A percentile compares a stretch with the other conserved stretches of the same genome.
These are phyloP conservation scores for Denticeps clupeoides DNA, from an alignment of 2,797 vertebrate species.

Conservation along the genomic window DNA sequence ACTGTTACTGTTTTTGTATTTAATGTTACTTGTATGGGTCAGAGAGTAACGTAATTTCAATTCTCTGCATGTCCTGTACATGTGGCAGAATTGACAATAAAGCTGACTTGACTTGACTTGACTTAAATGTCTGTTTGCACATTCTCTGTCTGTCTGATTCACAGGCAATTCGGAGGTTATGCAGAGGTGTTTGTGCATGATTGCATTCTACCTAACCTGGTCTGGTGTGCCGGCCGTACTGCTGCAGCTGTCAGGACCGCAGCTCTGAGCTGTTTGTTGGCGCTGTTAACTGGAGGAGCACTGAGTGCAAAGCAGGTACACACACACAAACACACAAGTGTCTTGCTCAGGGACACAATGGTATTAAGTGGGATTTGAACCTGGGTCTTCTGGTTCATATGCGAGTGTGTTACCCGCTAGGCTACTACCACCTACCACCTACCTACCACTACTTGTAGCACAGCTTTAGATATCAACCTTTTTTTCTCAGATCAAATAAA, in stretches of 20 bases:
- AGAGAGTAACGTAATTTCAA: no score
- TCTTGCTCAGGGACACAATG: no score
- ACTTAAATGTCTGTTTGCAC: no score
- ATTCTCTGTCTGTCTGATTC: background rate
- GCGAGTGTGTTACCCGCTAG: no score
- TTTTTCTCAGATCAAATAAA: background rate
- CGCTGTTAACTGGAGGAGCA: conserved; percentile 64
- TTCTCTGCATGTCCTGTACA: no score
- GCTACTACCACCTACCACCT: background rate
- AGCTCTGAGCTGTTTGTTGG: conserved; percentile 80
- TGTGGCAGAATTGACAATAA: no score
- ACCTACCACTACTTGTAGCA: background rate
- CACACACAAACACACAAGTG: background rate
- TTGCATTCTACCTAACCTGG: conserved; percentile 78
- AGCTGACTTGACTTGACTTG: no score
- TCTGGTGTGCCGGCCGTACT: conserved; percentile 79
- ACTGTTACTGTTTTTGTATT: no score
- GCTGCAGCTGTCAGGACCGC: conserved; percentile 79
- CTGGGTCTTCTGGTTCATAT: no score
- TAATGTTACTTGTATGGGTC: no score
- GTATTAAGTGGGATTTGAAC: no score
- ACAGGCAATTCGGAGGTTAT: conserved; percentile 65
- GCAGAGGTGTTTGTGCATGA: conserved; percentile 69
- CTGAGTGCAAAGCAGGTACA: conserved; percentile 69
- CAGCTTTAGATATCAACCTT: background rate